A percentile compares a stretch with the other conserved stretches of the same genome.
Conservation (phyloP, 2,888 invertebrate species). For the Macroteleia sp. region DNA sequence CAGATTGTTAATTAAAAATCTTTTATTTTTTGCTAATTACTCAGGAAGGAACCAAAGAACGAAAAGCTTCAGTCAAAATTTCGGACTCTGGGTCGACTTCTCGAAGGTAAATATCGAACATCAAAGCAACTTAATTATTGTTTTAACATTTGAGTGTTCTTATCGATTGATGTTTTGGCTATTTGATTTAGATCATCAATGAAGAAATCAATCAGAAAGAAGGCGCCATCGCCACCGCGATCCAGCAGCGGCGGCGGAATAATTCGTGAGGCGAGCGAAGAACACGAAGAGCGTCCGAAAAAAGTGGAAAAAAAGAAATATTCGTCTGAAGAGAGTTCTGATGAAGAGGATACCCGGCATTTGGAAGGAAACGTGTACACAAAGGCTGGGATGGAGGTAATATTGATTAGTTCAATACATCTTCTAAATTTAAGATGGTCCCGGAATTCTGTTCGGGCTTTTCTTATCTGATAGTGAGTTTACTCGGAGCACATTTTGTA, state of each 20-base stretch:
- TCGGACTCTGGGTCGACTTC: conserved; percentile 28
- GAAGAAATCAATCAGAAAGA: conserved; percentile 78
- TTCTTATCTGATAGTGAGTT: too few species aligned
- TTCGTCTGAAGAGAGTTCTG: conserved; percentile 86
- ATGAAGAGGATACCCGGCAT: conserved; percentile 89
- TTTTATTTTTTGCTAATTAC: too few species aligned
- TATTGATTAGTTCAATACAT: conserved; percentile 28
- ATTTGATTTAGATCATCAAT: conserved; percentile 74
- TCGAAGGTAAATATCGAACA: too few species aligned
- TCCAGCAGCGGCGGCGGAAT: conserved; percentile 79
- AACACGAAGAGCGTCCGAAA: conserved; percentile 68
- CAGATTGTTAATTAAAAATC: too few species aligned
- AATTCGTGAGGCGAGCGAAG: conserved; percentile 76
- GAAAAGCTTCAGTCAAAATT: conserved; percentile 18
- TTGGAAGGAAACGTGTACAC: conserved; percentile 92
- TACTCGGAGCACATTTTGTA: too few species aligned
- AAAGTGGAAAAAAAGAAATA: conserved; percentile 83
- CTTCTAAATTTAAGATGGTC: conserved; percentile 31
- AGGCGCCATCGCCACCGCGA: conserved; percentile 78
- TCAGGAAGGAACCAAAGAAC: conserved; percentile 25
- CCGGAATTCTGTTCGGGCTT: background rate
- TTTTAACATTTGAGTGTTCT: too few species aligned
- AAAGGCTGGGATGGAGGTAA: conserved; percentile 90
- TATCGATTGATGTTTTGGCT: background rate
- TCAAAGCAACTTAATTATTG: background rate